These are phyloP conservation scores for Tiliacea citrago DNA, from an alignment of 2,888 invertebrate species.

Conservation along the genomic window DNA sequence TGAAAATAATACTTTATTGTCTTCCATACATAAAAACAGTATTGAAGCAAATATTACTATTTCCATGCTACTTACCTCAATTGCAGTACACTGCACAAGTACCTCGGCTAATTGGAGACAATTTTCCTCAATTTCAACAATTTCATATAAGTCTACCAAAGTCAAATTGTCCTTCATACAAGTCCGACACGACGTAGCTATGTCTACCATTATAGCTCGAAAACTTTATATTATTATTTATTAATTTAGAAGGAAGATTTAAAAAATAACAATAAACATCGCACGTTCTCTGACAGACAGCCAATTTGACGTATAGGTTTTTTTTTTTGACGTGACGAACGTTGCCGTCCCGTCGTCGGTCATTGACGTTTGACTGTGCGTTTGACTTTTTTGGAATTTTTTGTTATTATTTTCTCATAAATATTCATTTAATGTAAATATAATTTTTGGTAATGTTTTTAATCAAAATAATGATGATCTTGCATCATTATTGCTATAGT, in stretches of 20 bases:
- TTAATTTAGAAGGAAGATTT: background rate
- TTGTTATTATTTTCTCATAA: background rate
- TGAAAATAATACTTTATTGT: conserved; percentile 48
- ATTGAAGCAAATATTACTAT: background rate
- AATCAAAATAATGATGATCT: background rate
- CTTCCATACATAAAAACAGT: background rate
- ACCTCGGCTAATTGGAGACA: conserved; percentile 77
- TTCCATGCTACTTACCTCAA: conserved; percentile 73
- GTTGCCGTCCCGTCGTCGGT: background rate
- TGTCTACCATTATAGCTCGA: conserved; percentile 74
- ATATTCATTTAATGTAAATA: background rate
- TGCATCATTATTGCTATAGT: background rate
- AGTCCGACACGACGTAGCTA: conserved; percentile 81
- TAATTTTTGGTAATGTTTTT: background rate
- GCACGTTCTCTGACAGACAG: conserved; percentile 40
- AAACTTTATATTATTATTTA: background rate
- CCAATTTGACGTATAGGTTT: conserved; percentile 18
- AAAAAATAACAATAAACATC: conserved; percentile 48
- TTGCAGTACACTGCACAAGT: conserved; percentile 78
- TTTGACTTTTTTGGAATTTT: background rate
- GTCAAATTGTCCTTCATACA: conserved; percentile 82
- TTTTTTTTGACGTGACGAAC: conserved; percentile 16
- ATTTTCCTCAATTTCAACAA: conserved; percentile 77
- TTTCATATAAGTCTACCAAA: conserved; percentile 79
- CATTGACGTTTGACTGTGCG: background rate